Percentiles rank a stretch among this genome's conserved stretches.
These are phyloP conservation scores for Formica selysi DNA, from an alignment of 1,140 invertebrate genomes.

Conservation along the genomic window DNA sequence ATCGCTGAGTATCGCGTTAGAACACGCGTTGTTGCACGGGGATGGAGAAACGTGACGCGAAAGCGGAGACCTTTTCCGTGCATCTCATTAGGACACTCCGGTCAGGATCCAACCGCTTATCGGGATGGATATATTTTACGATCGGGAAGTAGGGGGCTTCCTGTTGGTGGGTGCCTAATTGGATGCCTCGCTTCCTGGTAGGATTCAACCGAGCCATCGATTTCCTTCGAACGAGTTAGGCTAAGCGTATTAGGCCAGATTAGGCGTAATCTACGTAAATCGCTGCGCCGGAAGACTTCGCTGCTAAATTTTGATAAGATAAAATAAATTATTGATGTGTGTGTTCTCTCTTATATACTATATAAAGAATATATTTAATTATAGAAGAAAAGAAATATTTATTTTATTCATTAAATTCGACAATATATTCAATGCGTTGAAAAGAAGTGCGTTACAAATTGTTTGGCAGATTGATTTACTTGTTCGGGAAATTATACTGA, in stretches of 20 bases:
- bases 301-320: slow-evolving; percentile 12
- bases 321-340: not conserved
- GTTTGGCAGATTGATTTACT: too few species aligned
- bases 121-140: slow-evolving; percentile 75
- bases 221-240: slow-evolving; percentile 34
- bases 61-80: slow-evolving; percentile 74
- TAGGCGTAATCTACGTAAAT: not conserved
- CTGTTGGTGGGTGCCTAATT: slow-evolving; percentile 73
- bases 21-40: slow-evolving; percentile 66
- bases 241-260: not conserved
- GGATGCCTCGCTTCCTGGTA: slow-evolving; percentile 73
- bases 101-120: slow-evolving; percentile 71
- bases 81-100: slow-evolving; percentile 74
- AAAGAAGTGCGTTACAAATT: not conserved
- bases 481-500: too few species aligned
- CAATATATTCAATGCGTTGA: not conserved
- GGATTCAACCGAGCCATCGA: slow-evolving; percentile 50
- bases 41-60: slow-evolving; percentile 74
- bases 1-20: slow-evolving; percentile 51
- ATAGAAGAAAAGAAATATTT: not conserved
- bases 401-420: slow-evolving; percentile 2
- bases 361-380: not conserved
- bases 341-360: not conserved
- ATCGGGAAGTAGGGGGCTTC: slow-evolving; percentile 74
- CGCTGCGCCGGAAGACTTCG: not conserved